Evolutionary conservation across 2,113 vertebrate genomes (phyloP), one percentile per base, ranked within the genome.

Genomic region (Oreochromis aureus): DNA sequence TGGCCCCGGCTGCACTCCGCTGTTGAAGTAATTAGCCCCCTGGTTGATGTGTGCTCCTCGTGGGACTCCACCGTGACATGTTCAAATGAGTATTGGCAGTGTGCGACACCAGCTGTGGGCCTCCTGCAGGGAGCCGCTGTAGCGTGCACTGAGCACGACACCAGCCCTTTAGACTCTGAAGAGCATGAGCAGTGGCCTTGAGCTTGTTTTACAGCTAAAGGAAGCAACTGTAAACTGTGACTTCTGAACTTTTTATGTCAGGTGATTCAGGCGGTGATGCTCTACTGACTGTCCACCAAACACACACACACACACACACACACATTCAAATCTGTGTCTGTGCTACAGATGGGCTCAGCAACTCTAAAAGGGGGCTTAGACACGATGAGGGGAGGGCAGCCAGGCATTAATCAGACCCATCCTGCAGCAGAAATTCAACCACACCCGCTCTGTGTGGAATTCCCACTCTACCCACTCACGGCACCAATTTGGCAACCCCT

Each of bases 21-120:
- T 24, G 86, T 89, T 84, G 89, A 94, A 95, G 95, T 95, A 96
- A 96, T 95, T 94, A 96, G 92, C 91, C 94, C 73, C 93, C 92
- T 84, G 87, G 93, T 94, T 86, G 93, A 92, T 46, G 71, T 34
- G 85, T 87, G 58, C 87, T 85, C 91, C 92, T 93, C 53, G 5
- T 84, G 94, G 93, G 93, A 92, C 87, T 91, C 89, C 73, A 84
- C 41, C 32, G 13, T 93, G 93, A 95, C 93, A 90, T 87, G 91
- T 93, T 91, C 80, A 94, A 93, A 95, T 94, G 91, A 94, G 93
- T 92, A 92, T 94, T 95, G 93, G 93, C 95, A 92, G 92, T 41
- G 88, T 56, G 89, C 15, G 81, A 92, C 95, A 91, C 88, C 95
- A 95, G 94, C 94, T 95, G 94, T 30, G 93, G 56, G 89, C 83